A percentile compares a stretch with the other conserved stretches of the same genome.
phyloP scores from a whole-genome alignment of 2,113 vertebrate genomes.

The Myiozetetes cayanensis region DNA sequence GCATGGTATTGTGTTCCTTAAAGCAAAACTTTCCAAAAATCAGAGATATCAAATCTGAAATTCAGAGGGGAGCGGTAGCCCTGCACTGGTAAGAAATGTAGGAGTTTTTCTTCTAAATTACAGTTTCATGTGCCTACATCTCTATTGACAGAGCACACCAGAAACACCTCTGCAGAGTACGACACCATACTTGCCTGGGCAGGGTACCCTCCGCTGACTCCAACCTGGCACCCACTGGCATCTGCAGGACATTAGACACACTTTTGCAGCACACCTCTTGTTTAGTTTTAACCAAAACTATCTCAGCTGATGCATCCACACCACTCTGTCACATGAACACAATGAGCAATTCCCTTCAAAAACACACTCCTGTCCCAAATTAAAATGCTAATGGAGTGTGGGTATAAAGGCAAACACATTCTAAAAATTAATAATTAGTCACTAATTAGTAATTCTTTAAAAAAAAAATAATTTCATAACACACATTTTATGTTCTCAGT shows the following conservation, averaged over 20 bases:
- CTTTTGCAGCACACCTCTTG: not conserved
- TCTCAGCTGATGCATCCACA: not conserved
- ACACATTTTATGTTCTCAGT: not conserved
- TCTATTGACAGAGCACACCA: not conserved
- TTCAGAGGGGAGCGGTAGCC: not conserved
- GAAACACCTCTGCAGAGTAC: not conserved
- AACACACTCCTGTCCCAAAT: rapidly evolving
- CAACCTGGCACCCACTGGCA: not conserved
- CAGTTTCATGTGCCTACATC: not conserved
- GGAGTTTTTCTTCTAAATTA: not conserved
- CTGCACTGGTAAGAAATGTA: not conserved
- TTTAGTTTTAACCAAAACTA: not conserved
- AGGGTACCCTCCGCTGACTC: not conserved
- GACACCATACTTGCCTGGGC: rapidly evolving
- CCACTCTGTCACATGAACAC: not conserved
- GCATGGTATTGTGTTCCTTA: not conserved
- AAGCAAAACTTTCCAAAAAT: not conserved
- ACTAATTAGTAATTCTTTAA: not conserved
- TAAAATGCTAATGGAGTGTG: not conserved
- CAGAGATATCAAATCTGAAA: not conserved
- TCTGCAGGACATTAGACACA: not conserved
- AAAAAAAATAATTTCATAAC: not conserved
- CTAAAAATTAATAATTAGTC: not conserved
- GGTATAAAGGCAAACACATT: not conserved
- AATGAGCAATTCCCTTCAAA: not conserved